Evolutionary conservation across 1,140 invertebrate genomes (phyloP).

Genomic region (Ruditapes philippinarum): DNA sequence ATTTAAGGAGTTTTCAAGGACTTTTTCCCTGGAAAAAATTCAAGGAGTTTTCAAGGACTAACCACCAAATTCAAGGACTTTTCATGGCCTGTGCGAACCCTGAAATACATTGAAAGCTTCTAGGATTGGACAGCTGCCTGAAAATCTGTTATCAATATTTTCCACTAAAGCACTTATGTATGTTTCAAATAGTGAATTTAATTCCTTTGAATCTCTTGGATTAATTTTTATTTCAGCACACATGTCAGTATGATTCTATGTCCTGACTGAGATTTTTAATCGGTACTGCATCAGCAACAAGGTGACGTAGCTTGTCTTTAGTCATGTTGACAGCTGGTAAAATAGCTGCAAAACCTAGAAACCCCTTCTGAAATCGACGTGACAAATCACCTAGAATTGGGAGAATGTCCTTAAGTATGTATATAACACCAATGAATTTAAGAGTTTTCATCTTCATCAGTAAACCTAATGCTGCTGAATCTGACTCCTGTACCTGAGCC

Average conservation of each 20-base stretch:
- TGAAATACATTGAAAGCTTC: constrained; percentile 44
- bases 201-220: constrained; percentile 40
- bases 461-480: constrained; percentile 14
- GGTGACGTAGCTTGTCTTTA: constrained; percentile 6
- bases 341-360: constrained; percentile 14
- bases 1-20: no score
- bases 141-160: constrained; percentile 51
- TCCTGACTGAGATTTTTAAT: constrained; percentile 33
- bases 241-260: constrained; percentile 50
- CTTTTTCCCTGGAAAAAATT: no score
- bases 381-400: constrained; percentile 24
- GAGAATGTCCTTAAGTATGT: constrained; percentile 2
- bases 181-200: constrained; percentile 12
- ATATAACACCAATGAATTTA: constrained; percentile 28
- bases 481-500: not conserved
- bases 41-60: no score
- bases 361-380: constrained; percentile 1
- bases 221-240: constrained; percentile 49
- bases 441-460: constrained; percentile 37
- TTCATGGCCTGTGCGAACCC: no score
- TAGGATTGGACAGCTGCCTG: constrained; percentile 29
- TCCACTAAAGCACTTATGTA: constrained; percentile 39
- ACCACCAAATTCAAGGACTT: no score
- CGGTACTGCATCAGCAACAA: not conserved
- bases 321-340: constrained; percentile 1